Evolutionary conservation across 2,113 vertebrate species (phyloP).

Genomic region (Orycteropus afer): DNA sequence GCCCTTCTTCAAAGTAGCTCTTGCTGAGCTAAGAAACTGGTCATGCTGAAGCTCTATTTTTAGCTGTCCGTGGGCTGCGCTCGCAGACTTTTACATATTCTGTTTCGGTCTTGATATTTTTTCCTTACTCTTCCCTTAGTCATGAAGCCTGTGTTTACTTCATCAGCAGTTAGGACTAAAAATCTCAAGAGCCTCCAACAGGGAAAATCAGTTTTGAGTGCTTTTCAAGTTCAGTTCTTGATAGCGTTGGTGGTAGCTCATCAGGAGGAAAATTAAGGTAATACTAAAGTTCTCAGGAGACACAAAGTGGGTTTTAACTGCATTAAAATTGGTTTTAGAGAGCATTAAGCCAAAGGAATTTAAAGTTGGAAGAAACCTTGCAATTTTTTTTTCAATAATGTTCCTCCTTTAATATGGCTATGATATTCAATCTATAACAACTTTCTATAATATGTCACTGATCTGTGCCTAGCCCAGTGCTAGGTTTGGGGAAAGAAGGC

Average conservation of each 20-base stretch:
- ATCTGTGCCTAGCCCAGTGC: neutral
- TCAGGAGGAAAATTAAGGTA: conserved; percentile 73
- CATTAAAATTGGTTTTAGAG: conserved; percentile 63
- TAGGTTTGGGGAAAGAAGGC: neutral
- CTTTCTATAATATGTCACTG: neutral
- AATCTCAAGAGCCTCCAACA: conserved; percentile 37
- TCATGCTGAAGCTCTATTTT: conserved; percentile 6
- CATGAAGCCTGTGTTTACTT: conserved; percentile 66
- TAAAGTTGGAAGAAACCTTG: conserved; percentile 10
- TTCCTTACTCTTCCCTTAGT: conserved; percentile 39
- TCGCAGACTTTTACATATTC: neutral
- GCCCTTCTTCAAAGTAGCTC: neutral
- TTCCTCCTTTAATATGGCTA: neutral
- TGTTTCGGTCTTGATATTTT: conserved; percentile 42
- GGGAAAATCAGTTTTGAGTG: conserved; percentile 78
- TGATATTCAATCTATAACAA: neutral
- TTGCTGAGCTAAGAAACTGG: conserved; percentile 3
- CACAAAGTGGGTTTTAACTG: conserved; percentile 55
- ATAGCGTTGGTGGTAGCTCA: conserved; percentile 59
- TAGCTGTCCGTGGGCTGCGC: neutral
- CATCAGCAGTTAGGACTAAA: conserved; percentile 49
- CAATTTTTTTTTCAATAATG: neutral
- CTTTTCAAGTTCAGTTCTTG: conserved; percentile 68
- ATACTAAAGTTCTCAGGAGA: conserved; percentile 79
- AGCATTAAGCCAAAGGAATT: conserved; percentile 41